Evolutionary conservation across 2,113 vertebrate species (phyloP), one percentile per base, ranked within the genome.

Genomic region (Hippocampus abdominalis): DNA sequence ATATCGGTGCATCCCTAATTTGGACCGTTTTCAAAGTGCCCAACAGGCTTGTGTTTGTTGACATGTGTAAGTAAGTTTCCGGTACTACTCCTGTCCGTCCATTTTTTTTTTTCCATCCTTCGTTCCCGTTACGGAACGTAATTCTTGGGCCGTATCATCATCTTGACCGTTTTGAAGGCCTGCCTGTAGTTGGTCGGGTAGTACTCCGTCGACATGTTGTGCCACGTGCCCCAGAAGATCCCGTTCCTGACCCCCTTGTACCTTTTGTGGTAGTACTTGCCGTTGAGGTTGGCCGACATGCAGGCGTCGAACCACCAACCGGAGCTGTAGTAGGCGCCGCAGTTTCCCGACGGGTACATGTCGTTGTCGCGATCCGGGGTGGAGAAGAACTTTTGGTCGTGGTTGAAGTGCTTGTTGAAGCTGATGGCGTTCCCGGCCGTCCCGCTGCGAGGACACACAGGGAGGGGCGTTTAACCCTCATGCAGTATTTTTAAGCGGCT

Each of bases 281-380:
- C 97, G 0, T 99, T 99, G 83, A 98, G 95, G 70, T 99, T 99
- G 81, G 96, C 96, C 2, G 97, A 95, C 92, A 99, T 91, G 80
- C 97, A 99, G 13, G 96, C 94, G 3, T 98, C 95, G 42, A 99
- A 98, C 97, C 97, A 99, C 96, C 97, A 99, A 57, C 97, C 97
- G 0, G 96, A 97, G 85, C 95, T 94, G 78, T 99, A 99, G 81
- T 96, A 98, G 0, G 88, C 89, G 0, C 94, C 97, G 18, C 97
- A 99, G 89, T 96, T 98, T 51, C 97, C 96, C 0, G 94, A 94
- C 0, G 92, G 89, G 53, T 98, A 99, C 75, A 92, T 91, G 67
- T 99, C 97, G 0, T 99, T 96, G 91, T 99, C 97, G 46, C 77
- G 94, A 77, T 99, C 97, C 0, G 94, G 94, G 8, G 97, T 98